phyloP scores from a whole-genome alignment of 2,113 vertebrate species.

The Phocoena sinus region DNA sequence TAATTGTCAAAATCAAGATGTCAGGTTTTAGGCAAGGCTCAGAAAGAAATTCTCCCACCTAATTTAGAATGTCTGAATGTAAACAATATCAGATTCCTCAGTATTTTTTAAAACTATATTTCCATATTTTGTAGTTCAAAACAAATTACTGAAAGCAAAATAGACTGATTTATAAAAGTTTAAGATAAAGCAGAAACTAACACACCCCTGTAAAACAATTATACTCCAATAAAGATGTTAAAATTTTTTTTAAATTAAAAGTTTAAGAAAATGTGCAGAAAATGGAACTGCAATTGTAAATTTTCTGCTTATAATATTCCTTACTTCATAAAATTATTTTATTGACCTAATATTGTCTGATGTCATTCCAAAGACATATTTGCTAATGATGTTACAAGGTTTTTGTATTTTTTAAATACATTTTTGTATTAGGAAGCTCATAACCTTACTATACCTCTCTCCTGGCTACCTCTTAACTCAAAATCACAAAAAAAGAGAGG shows the following conservation, averaged over 20 bases:
- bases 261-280: neutral
- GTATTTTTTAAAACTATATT: neutral
- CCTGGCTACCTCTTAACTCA: neutral
- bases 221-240: too few relatives aligned
- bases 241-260: too few relatives aligned
- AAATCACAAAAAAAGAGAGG: neutral
- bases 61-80: neutral
- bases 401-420: neutral
- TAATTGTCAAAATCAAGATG: conserved; percentile 15
- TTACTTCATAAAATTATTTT: neutral
- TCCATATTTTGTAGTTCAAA: neutral
- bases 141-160: neutral
- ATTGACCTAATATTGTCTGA: neutral
- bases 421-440: neutral
- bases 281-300: neutral
- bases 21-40: conserved; percentile 14
- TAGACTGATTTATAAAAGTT: neutral
- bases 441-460: neutral
- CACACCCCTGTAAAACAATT: too few relatives aligned
- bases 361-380: neutral
- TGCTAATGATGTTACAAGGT: neutral
- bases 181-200: neutral
- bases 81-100: neutral
- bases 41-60: conserved; percentile 3
- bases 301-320: neutral